Percentiles rank a stretch among this genome's conserved stretches.
Evolutionary conservation across 2,888 invertebrate species (phyloP).

Genomic region (Acleris emargana): DNA sequence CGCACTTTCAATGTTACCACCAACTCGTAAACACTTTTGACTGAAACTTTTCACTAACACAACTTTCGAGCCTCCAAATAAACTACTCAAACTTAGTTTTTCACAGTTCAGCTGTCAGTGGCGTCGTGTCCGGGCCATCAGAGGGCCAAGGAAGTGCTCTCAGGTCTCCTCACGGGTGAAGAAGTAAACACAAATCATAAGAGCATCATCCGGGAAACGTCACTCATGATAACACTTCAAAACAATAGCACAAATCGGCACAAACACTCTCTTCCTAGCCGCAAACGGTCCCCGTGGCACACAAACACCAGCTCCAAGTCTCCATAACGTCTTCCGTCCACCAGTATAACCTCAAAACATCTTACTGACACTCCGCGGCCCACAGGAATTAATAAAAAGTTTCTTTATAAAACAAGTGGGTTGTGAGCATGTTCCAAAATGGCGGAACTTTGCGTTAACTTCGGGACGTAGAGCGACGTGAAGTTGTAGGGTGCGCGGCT

Average conservation of each 20-base stretch:
- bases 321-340: constrained; percentile 71
- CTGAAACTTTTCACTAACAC: constrained; percentile 72
- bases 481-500: constrained; percentile 82
- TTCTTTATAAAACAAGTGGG: constrained; percentile 85
- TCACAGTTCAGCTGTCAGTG: constrained; percentile 65
- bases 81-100: constrained; percentile 70
- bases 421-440: constrained; percentile 85
- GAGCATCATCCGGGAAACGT: constrained; percentile 72
- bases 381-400: constrained; percentile 85
- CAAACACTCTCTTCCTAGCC: constrained; percentile 62
- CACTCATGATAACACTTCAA: constrained; percentile 75
- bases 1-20: constrained; percentile 34
- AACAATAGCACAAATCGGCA: constrained; percentile 72
- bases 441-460: constrained; percentile 85
- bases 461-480: constrained; percentile 83
- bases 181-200: constrained; percentile 81
- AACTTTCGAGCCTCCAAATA: constrained; percentile 66
- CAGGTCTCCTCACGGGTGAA: constrained; percentile 65
- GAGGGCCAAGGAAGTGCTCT: constrained; percentile 63
- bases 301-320: constrained; percentile 61
- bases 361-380: constrained; percentile 83
- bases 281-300: constrained; percentile 57
- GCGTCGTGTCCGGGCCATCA: constrained; percentile 55
- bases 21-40: constrained; percentile 63
- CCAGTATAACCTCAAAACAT: constrained; percentile 82